These are phyloP conservation scores for Parasteatoda lunata DNA, from an alignment of 2,888 invertebrate genomes.

Conservation along the genomic window DNA sequence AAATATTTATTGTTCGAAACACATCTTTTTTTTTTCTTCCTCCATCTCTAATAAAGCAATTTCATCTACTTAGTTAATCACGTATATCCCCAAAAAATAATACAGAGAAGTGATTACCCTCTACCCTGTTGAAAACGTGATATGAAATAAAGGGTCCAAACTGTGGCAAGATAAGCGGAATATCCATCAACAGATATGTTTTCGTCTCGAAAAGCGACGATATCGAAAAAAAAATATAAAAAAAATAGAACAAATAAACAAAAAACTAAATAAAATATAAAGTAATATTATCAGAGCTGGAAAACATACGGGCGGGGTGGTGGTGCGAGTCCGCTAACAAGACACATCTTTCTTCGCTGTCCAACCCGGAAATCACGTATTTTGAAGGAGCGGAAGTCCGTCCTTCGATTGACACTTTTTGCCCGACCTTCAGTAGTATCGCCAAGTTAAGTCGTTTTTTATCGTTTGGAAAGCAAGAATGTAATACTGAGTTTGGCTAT, in stretches of 20 bases:
- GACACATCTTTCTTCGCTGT: background rate
- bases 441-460: no score
- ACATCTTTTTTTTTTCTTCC: no score
- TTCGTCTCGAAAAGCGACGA: background rate
- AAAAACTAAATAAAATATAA: background rate
- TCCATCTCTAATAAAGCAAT: no score
- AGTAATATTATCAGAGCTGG: background rate
- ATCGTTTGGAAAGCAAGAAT: no score
- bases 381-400: conserved; percentile 21
- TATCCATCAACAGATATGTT: background rate
- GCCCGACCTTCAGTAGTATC: background rate
- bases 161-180: background rate
- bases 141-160: background rate
- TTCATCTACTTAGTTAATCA: no score
- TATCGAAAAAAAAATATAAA: background rate
- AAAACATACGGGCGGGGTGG: background rate
- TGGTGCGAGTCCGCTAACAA: background rate
- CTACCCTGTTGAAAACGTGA: no score
- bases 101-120: no score
- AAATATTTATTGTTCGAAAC: no score
- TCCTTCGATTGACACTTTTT: conserved; percentile 8
- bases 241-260: background rate
- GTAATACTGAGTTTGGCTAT: no score
- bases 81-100: no score
- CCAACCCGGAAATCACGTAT: conserved; percentile 13